A percentile compares a stretch with the other conserved stretches of the same genome.
These are phyloP conservation scores for Merops nubicus DNA, from an alignment of 2,113 vertebrate genomes.

Conservation along the genomic window DNA sequence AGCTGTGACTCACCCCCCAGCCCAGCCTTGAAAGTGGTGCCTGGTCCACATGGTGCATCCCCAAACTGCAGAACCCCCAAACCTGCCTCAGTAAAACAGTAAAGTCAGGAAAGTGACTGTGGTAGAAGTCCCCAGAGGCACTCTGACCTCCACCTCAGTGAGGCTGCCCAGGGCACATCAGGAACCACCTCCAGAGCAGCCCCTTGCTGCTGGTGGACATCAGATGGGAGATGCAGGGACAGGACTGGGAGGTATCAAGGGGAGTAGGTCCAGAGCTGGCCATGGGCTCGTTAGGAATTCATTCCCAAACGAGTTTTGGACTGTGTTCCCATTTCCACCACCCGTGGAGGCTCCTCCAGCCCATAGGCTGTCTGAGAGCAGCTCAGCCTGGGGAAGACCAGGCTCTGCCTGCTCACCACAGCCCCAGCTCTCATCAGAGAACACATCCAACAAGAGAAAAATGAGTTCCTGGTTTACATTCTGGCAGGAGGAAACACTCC, in stretches of 20 bases:
- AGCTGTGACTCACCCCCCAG: background rate
- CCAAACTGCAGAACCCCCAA: background rate
- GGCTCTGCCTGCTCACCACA: background rate
- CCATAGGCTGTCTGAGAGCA: fast-evolving
- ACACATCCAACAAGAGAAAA: background rate
- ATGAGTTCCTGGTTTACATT: slow-evolving; percentile 7
- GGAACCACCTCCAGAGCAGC: background rate
- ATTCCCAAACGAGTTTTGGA: background rate
- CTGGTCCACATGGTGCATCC: background rate
- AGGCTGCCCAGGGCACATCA: background rate
- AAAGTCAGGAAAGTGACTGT: background rate
- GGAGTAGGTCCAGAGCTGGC: background rate
- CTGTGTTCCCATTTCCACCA: background rate
- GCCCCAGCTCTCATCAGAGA: background rate
- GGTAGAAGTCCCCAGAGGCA: background rate
- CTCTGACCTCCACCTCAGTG: background rate
- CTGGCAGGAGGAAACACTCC: background rate
- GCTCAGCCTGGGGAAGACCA: background rate
- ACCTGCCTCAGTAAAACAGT: background rate
- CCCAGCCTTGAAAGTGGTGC: no score
- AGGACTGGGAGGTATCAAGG: background rate
- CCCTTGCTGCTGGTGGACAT: background rate
- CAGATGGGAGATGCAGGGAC: background rate
- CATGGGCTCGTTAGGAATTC: fast-evolving
- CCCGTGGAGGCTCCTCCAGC: background rate